A percentile compares a stretch with the other conserved stretches of the same genome.
Conservation (phyloP, 2,888 invertebrate genomes). For the Papilio gigon region DNA sequence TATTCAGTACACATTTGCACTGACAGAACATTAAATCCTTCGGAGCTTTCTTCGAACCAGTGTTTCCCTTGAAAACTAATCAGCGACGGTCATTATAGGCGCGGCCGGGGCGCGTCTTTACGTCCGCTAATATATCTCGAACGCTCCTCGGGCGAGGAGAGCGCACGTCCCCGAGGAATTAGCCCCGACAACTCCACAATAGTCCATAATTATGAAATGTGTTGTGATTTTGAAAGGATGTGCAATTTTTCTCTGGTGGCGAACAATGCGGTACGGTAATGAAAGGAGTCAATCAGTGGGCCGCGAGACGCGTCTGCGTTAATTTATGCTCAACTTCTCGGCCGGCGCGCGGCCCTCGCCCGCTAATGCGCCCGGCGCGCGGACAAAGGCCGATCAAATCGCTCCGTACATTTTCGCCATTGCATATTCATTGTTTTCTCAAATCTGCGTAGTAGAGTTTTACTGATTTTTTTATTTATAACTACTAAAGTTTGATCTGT, state of each 20-base stretch:
- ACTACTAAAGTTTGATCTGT: neutral
- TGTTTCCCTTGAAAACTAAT: constrained; percentile 77
- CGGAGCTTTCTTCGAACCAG: constrained; percentile 71
- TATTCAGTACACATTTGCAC: constrained; percentile 43
- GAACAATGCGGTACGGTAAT: constrained; percentile 79
- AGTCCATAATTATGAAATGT: constrained; percentile 83
- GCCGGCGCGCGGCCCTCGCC: constrained; percentile 51
- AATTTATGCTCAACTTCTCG: constrained; percentile 67
- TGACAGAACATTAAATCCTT: constrained; percentile 61
- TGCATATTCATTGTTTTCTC: constrained; percentile 39
- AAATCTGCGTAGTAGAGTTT: neutral
- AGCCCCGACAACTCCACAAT: constrained; percentile 77
- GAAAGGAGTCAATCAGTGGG: constrained; percentile 82
- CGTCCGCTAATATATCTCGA: constrained; percentile 68
- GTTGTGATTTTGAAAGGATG: constrained; percentile 76
- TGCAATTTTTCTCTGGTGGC: constrained; percentile 74
- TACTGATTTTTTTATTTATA: neutral
- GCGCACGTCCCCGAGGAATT: constrained; percentile 69
- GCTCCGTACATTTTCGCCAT: constrained; percentile 43
- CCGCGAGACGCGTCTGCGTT: constrained; percentile 71
- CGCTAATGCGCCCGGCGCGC: constrained; percentile 56
- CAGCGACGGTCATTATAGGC: constrained; percentile 69
- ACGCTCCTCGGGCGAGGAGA: constrained; percentile 62
- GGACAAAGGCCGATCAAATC: constrained; percentile 67
- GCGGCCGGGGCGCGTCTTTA: constrained; percentile 59